Conservation (phyloP, 2,797 vertebrate genomes). For the Xyrichtys novacula region DNA sequence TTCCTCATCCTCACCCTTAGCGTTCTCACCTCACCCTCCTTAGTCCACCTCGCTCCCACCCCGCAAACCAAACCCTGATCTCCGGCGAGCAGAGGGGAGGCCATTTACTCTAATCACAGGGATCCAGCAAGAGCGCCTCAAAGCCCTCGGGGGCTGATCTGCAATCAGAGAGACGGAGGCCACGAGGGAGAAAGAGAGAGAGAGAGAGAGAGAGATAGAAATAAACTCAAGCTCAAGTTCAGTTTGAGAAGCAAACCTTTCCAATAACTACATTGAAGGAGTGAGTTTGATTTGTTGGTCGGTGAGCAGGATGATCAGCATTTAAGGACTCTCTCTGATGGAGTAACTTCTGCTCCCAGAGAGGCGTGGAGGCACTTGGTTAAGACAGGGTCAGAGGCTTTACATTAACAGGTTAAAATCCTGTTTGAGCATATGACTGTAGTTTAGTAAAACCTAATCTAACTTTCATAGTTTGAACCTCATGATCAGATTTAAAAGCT, state of each 20-base stretch:
- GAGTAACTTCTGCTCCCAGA: constrained; percentile 20
- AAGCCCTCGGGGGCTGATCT: constrained; percentile 74
- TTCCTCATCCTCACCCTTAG: constrained; percentile 19
- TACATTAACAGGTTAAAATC: not conserved
- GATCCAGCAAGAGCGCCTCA: constrained; percentile 76
- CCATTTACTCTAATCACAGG: constrained; percentile 84
- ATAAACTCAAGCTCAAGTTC: constrained; percentile 73
- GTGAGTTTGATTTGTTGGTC: constrained; percentile 43
- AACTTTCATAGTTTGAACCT: not conserved
- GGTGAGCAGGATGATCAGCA: constrained; percentile 14
- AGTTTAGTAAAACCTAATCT: not conserved
- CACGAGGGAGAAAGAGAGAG: constrained; percentile 43
- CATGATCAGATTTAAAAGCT: constrained; percentile 1
- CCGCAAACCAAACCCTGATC: constrained; percentile 55
- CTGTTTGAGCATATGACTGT: not conserved
- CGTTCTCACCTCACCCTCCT: constrained; percentile 19
- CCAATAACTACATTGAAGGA: constrained; percentile 47
- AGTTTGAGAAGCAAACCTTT: constrained; percentile 61
- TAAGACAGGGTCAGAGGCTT: constrained; percentile 8
- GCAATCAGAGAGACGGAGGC: constrained; percentile 76
- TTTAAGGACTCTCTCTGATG: constrained; percentile 58
- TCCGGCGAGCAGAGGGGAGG: constrained; percentile 54
- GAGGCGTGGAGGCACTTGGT: constrained; percentile 8
- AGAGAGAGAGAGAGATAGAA: no score
- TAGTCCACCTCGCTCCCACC: constrained; percentile 43